phyloP scores from a whole-genome alignment of 2,888 invertebrate genomes.

The Philaethria dido region DNA sequence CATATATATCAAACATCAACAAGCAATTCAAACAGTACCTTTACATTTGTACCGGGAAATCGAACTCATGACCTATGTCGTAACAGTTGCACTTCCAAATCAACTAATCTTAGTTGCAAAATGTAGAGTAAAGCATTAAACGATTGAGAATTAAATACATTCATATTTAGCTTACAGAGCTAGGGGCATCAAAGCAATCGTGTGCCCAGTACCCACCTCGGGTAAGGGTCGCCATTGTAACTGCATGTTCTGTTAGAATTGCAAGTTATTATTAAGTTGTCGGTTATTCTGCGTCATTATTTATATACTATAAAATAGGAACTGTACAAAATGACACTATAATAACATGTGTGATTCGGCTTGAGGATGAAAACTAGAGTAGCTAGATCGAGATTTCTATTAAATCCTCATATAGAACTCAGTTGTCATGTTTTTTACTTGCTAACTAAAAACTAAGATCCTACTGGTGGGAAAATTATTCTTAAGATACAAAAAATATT shows the following conservation, averaged over 20 bases:
- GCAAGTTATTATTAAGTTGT: slow-evolving; percentile 36
- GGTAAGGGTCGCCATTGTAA: slow-evolving; percentile 24
- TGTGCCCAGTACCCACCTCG: slow-evolving; percentile 14
- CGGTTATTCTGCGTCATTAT: slow-evolving; percentile 32
- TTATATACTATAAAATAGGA: slow-evolving; percentile 29
- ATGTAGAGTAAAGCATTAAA: not conserved
- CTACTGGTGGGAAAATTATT: too few relatives aligned
- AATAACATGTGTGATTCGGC: slow-evolving; percentile 33
- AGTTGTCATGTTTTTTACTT: too few relatives aligned
- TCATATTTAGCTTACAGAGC: slow-evolving; percentile 5
- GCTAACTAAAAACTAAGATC: too few relatives aligned
- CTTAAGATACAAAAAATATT: too few relatives aligned
- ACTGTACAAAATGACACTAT: slow-evolving; percentile 30
- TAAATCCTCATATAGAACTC: not conserved
- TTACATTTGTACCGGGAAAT: not conserved
- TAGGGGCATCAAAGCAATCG: slow-evolving; percentile 19
- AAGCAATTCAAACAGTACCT: too few relatives aligned
- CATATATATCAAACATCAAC: too few relatives aligned
- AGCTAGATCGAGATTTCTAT: slow-evolving; percentile 9
- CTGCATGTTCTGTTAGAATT: slow-evolving; percentile 28
- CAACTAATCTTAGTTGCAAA: slow-evolving; percentile 1
- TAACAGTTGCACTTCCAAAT: not conserved
- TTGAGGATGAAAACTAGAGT: slow-evolving; percentile 30
- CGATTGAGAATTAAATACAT: slow-evolving; percentile 19
- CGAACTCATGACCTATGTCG: slow-evolving; percentile 1